Evolutionary conservation across 2,113 vertebrate genomes (phyloP).

Genomic region (Vulpes vulpes): DNA sequence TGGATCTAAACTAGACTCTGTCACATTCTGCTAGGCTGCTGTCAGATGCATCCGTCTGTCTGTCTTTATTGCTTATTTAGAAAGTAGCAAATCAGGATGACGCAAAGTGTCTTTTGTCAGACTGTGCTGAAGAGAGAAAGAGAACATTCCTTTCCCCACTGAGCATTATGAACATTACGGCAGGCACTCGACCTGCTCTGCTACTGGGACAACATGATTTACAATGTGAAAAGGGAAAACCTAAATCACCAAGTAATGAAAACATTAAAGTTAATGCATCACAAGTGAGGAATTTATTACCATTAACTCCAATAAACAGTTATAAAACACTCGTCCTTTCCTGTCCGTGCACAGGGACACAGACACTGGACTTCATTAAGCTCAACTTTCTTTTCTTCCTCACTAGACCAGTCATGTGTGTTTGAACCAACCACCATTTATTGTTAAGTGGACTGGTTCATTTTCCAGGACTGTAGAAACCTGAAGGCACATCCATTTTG

Average conservation of each 20-base stretch:
- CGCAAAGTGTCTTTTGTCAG: conserved; percentile 57
- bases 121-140: not conserved
- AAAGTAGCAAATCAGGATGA: not conserved
- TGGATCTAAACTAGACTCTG: not conserved
- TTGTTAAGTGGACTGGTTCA: conserved; percentile 88
- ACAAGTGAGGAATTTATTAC: conserved; percentile 89
- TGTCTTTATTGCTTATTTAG: conserved; percentile 41
- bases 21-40: not conserved
- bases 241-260: conserved; percentile 89
- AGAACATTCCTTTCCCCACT: conserved; percentile 73
- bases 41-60: conserved; percentile 46
- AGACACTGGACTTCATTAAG: conserved; percentile 86
- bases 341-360: conserved; percentile 86
- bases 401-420: conserved; percentile 85
- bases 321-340: conserved; percentile 89
- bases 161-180: conserved; percentile 77
- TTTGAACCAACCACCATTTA: conserved; percentile 83
- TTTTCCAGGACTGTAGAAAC: conserved; percentile 82
- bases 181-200: conserved; percentile 81
- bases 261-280: conserved; percentile 88
- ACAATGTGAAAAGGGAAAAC: conserved; percentile 84
- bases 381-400: conserved; percentile 82
- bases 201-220: conserved; percentile 86
- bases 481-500: conserved; percentile 84
- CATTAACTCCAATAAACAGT: conserved; percentile 89